Evolutionary conservation across 2,888 invertebrate species (phyloP).

Genomic region (Lasioglossum lativentre): DNA sequence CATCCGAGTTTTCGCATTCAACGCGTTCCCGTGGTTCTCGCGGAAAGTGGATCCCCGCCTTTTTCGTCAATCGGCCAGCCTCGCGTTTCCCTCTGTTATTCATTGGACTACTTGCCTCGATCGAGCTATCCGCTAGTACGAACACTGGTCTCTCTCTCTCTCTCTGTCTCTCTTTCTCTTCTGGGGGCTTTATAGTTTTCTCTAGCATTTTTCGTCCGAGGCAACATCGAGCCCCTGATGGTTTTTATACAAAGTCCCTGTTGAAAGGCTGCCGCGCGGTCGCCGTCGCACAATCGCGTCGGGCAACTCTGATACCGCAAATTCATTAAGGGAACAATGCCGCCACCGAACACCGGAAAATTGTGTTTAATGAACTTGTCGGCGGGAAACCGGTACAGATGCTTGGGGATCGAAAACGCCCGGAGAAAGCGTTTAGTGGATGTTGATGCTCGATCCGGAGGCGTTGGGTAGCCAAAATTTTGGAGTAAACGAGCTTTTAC

Average conservation of each 20-base stretch:
- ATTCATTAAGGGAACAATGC: conserved; percentile 10
- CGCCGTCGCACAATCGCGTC: background rate
- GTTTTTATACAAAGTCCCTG: background rate
- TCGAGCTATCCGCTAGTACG: background rate
- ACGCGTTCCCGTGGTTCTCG: conserved; percentile 15
- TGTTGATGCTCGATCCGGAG: background rate
- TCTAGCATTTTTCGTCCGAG: background rate
- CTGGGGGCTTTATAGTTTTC: no score
- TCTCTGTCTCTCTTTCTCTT: no score
- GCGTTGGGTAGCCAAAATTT: background rate
- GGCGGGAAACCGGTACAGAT: background rate
- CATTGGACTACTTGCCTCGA: conserved; percentile 33
- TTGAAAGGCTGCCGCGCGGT: background rate
- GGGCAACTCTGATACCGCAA: conserved; percentile 1
- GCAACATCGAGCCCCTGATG: background rate
- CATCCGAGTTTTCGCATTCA: conserved; percentile 26
- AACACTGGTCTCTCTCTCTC: conserved; percentile 2
- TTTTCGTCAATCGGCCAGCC: conserved; percentile 42
- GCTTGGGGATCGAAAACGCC: background rate
- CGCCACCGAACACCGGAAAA: background rate
- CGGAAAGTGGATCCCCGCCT: conserved; percentile 22
- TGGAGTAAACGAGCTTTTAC: background rate
- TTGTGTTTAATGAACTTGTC: background rate
- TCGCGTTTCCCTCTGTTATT: conserved; percentile 20
- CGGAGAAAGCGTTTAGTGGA: background rate